Evolutionary conservation across 2,888 invertebrate species (phyloP), one percentile per base, ranked within the genome.

Genomic region (Phengaris arion): DNA sequence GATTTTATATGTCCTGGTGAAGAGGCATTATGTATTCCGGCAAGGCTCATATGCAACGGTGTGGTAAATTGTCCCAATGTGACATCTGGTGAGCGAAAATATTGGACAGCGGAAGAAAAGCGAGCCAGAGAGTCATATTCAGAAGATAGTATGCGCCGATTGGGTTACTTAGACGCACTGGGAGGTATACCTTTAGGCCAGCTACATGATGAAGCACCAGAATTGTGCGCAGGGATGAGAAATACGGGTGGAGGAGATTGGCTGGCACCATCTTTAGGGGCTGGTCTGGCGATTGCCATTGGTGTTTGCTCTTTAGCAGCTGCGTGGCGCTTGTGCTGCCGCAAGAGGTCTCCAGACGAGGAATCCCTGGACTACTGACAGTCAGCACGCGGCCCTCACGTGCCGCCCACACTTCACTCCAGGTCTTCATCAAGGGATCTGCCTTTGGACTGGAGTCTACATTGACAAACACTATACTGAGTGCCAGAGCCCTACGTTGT

Each of bases 1-100:
- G 98, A 97, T 81, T 98, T 98, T 83, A 95, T 96, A 77, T 98
- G 98, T 88, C 98, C 98, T 0, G 98, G 97, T 3, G 96, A 97
- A 80, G 95, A 96, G 77, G 96, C 96, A 8, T 94, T 97, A 35
- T 98, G 98, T 85, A 97, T 98, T 84, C 97, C 98, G 6, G 95
- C 96, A 35, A 94, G 97, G 82, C 92, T 98, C 46, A 95, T 98
- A 2, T 98, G 98, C 87, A 98, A 98, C 85, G 98, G 98, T 6
- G 95, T 98, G 3, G 94, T 97, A 15, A 98, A 98, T 86, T 98
- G 98, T 87, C 98, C 98, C 0, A 96, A 96, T 84, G 90, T 95
- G 15, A 95, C 96, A 1, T 87, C 90, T 51, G 88, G 88, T 57
- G 95, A 94, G 81, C 87, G 89, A 52, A 92, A 90, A 77, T 91